phyloP scores from a whole-genome alignment of 2,113 vertebrate species.

The Narcine bancroftii region DNA sequence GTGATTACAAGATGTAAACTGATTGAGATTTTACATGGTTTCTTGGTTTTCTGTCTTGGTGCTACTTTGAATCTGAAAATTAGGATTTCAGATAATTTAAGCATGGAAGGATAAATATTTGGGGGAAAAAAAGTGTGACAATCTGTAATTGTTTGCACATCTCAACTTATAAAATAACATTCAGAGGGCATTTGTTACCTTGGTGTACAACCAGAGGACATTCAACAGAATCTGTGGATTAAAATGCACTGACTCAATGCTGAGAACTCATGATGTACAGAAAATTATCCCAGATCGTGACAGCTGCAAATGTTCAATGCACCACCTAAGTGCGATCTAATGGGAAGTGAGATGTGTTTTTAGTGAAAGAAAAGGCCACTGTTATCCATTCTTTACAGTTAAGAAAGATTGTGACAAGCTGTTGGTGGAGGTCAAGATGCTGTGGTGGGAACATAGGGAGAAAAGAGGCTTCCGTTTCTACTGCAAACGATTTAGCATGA shows the following conservation, averaged over 20 bases:
- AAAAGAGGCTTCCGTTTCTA: background rate
- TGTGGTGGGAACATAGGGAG: background rate
- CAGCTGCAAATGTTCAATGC: constrained; percentile 1
- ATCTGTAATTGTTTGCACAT: background rate
- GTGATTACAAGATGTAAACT: background rate
- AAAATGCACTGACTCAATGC: background rate
- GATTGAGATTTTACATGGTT: background rate
- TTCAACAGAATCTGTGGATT: background rate
- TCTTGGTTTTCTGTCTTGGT: background rate
- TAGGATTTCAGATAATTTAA: background rate
- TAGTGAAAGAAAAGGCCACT: constrained; percentile 7
- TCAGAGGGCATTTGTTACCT: background rate
- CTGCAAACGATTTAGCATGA: background rate
- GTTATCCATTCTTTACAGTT: constrained; percentile 13
- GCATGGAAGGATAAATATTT: background rate
- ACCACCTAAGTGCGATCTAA: constrained; percentile 20
- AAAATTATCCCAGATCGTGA: constrained; percentile 12
- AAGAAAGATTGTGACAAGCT: constrained; percentile 16
- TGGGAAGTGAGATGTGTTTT: constrained; percentile 29
- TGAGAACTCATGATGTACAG: background rate
- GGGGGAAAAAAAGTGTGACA: background rate
- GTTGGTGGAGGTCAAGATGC: constrained; percentile 12
- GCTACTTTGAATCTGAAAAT: background rate
- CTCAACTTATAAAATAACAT: background rate
- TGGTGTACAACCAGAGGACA: background rate